Evolutionary conservation across 2,888 invertebrate species (phyloP).

Genomic region (Lithophane ornitopus): DNA sequence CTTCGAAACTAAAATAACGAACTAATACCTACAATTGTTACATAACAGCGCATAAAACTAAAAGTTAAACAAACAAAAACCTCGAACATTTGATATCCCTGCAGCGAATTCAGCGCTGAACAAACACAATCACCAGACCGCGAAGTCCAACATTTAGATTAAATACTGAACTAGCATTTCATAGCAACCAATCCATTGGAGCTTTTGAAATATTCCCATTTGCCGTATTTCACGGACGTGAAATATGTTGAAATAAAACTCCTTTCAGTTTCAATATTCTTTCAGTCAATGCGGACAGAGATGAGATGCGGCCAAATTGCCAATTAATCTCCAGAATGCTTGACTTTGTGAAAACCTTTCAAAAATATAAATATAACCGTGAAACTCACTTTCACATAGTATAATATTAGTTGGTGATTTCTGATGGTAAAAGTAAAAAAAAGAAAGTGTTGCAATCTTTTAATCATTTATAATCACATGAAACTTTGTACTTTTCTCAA

Average conservation of each 20-base stretch:
- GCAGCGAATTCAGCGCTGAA: conserved; percentile 17
- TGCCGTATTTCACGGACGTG: not conserved
- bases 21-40: not conserved
- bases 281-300: too few relatives aligned
- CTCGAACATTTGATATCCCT: not conserved
- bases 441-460: too few relatives aligned
- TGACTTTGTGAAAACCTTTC: not conserved
- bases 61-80: conserved; percentile 10
- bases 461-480: too few relatives aligned
- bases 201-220: not conserved
- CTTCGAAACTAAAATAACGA: conserved; percentile 3
- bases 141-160: conserved; percentile 20
- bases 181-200: conserved; percentile 2
- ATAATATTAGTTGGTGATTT: too few relatives aligned
- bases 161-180: conserved; percentile 16
- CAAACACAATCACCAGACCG: conserved; percentile 29
- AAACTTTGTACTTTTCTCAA: too few relatives aligned
- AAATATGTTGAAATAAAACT: not conserved
- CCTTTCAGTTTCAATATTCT: not conserved
- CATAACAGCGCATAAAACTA: not conserved
- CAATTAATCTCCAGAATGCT: conserved; percentile 5
- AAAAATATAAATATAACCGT: not conserved
- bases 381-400: too few relatives aligned
- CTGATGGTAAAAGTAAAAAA: too few relatives aligned
- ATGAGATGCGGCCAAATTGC: not conserved